phyloP scores from a whole-genome alignment of 2,113 vertebrate genomes.

The Podarcis cretensis region DNA sequence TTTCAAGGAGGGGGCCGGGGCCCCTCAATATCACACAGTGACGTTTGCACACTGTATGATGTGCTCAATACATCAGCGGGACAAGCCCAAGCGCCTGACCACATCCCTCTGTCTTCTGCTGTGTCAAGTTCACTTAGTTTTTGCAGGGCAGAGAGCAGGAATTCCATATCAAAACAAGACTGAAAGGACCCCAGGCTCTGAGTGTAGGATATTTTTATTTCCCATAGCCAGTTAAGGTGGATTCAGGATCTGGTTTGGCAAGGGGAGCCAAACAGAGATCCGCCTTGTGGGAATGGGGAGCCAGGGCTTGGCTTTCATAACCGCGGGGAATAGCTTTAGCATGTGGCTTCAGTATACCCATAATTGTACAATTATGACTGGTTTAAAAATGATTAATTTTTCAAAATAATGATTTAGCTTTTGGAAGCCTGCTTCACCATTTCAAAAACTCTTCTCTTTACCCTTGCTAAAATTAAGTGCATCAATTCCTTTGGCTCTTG shows the following conservation, averaged over 20 bases:
- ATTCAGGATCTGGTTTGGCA: not conserved
- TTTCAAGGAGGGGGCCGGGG: too few species aligned
- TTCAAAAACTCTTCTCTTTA: not conserved
- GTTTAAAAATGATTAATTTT: not conserved
- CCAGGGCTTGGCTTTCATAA: not conserved
- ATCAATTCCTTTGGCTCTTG: conserved; percentile 20
- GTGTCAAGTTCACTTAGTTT: too few species aligned
- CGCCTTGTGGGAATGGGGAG: not conserved
- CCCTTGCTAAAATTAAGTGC: not conserved
- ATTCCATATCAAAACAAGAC: too few species aligned
- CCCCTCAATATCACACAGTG: too few species aligned
- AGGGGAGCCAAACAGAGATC: not conserved
- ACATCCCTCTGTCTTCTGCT: too few species aligned
- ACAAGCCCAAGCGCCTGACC: too few species aligned
- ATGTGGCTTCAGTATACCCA: not conserved
- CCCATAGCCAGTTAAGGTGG: not conserved
- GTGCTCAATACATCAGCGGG: too few species aligned
- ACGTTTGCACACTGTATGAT: too few species aligned
- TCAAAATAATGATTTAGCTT: not conserved
- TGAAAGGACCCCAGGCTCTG: not conserved
- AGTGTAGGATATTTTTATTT: not conserved
- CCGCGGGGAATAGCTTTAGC: not conserved
- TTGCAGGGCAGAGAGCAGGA: too few species aligned
- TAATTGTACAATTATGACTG: not conserved
- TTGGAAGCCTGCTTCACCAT: not conserved